Conservation (phyloP, 53 echinoderm and acorn worm genomes). For the Hippasteria phrygiana region DNA sequence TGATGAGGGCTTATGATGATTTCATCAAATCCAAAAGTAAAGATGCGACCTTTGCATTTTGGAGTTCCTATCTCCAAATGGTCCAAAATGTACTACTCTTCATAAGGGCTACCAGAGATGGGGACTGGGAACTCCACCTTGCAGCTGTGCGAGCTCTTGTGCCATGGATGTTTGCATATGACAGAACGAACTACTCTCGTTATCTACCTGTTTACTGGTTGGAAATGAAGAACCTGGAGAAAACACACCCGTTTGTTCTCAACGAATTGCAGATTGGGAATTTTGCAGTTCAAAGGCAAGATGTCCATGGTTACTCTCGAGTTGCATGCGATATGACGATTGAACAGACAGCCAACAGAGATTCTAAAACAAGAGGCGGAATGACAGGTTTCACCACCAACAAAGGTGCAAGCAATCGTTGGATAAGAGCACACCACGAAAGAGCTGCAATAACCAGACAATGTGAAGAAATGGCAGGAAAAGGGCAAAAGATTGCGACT, state of each 20-base stretch:
- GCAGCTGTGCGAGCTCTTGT: constrained; percentile 38
- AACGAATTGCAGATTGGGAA: constrained; percentile 35
- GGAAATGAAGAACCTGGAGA: constrained; percentile 47
- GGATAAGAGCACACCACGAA: constrained; percentile 59
- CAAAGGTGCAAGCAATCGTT: constrained; percentile 48
- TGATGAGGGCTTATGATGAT: constrained; percentile 22
- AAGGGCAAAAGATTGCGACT: not conserved
- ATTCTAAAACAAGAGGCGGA: constrained; percentile 66
- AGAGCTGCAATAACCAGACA: constrained; percentile 66
- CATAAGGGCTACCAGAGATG: too few relatives aligned
- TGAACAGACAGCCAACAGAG: constrained; percentile 73
- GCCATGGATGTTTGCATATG: constrained; percentile 66
- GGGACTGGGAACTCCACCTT: constrained; percentile 66
- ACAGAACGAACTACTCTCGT: constrained; percentile 51
- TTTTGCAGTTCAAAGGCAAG: constrained; percentile 67
- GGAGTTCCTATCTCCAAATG: constrained; percentile 71
- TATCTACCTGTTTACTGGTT: constrained; percentile 66
- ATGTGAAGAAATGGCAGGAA: constrained; percentile 70
- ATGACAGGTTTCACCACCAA: constrained; percentile 46
- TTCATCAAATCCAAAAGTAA: constrained; percentile 28
- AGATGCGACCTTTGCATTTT: constrained; percentile 68
- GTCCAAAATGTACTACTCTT: constrained; percentile 54
- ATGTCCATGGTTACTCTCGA: constrained; percentile 26
- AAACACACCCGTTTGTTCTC: constrained; percentile 28
- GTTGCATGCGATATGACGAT: constrained; percentile 67